A percentile compares a stretch with the other conserved stretches of the same genome.
phyloP scores from a whole-genome alignment of 2,113 vertebrate species.

The Myotis yumanensis region DNA sequence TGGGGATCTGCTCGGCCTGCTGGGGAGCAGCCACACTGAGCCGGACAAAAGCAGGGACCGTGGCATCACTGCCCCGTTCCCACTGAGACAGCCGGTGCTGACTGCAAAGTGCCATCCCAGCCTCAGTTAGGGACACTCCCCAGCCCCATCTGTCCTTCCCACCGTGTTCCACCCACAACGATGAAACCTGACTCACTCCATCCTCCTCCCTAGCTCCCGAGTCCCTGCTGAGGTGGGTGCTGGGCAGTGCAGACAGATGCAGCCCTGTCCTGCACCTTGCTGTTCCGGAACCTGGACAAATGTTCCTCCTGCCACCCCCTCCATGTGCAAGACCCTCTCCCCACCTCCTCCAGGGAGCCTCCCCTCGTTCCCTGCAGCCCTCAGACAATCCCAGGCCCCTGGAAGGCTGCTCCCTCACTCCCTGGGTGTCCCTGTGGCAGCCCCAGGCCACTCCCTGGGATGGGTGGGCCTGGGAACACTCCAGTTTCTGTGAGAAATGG shows the following conservation, averaged over 20 bases:
- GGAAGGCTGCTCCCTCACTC: neutral
- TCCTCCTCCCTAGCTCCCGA: neutral
- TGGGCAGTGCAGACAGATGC: neutral
- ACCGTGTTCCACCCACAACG: neutral
- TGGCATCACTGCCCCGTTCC: accelerated
- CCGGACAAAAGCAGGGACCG: no score
- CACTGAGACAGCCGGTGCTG: neutral
- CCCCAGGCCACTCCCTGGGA: neutral
- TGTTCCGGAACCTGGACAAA: accelerated
- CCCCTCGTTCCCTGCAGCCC: neutral
- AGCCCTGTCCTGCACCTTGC: neutral
- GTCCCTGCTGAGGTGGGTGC: neutral
- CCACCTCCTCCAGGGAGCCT: neutral
- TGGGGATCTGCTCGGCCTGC: neutral
- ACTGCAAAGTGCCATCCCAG: neutral
- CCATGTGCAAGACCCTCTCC: accelerated
- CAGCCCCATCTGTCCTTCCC: neutral
- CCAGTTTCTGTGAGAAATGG: neutral
- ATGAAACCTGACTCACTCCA: neutral
- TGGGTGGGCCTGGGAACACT: neutral
- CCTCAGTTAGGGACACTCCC: neutral
- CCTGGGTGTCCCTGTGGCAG: neutral
- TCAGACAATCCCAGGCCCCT: neutral
- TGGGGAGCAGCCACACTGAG: neutral
- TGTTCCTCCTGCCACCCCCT: neutral